Evolutionary conservation across 2,797 vertebrate species (phyloP).

Genomic region (Adrianichthys oophorus): DNA sequence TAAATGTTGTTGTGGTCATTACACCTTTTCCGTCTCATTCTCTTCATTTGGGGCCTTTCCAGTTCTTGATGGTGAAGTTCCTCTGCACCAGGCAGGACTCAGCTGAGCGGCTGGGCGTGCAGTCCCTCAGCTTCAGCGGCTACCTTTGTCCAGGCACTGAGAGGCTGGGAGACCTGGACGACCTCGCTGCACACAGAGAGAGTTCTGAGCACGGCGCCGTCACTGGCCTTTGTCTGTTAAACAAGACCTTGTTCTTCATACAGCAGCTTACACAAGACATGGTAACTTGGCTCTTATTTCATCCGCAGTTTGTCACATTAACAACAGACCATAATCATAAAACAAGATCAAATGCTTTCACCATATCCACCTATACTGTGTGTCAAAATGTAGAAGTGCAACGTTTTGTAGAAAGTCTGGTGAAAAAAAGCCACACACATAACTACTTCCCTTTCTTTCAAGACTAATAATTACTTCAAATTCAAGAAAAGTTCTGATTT

Average conservation of each 20-base stretch:
- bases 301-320: not conserved
- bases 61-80: constrained; percentile 99
- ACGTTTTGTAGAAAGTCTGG: not conserved
- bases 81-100: constrained; percentile 90
- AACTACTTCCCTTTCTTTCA: not conserved
- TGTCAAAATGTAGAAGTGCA: too few species aligned
- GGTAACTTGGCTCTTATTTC: constrained; percentile 67
- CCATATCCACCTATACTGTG: too few species aligned
- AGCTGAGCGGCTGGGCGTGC: constrained; percentile 91
- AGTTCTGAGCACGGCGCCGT: constrained; percentile 58
- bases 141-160: constrained; percentile 81
- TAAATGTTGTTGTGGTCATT: not conserved
- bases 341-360: too few species aligned
- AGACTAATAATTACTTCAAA: not conserved
- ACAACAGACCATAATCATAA: too few species aligned
- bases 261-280: constrained; percentile 93
- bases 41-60: constrained; percentile 8
- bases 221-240: constrained; percentile 86
- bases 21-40: not conserved
- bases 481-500: too few species aligned
- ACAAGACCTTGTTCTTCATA: constrained; percentile 92
- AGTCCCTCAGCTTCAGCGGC: constrained; percentile 87
- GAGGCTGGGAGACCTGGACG: constrained; percentile 74
- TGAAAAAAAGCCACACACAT: not conserved
- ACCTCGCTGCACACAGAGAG: constrained; percentile 71